Percentiles rank a stretch among this genome's conserved stretches.
Conservation (phyloP, 1,140 invertebrate species). For the Drosophila kohkoa region DNA sequence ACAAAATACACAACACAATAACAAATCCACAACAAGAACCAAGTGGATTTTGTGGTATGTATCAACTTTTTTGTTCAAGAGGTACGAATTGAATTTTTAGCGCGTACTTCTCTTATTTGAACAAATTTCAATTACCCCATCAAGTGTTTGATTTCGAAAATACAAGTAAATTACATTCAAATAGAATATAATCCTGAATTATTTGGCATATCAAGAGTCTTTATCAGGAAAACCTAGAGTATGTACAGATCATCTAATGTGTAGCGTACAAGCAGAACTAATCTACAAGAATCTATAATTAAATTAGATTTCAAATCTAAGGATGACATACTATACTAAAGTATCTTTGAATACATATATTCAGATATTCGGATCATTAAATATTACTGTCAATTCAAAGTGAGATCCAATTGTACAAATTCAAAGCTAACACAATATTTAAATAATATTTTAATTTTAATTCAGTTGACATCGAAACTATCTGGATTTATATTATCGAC, state of each 20-base stretch:
- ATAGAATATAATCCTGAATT: not conserved
- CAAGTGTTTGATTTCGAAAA: too few relatives aligned
- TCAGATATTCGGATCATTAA: too few relatives aligned
- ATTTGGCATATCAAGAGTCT: not conserved
- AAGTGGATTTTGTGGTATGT: conserved; percentile 44
- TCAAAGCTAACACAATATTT: too few relatives aligned
- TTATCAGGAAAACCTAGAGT: not conserved
- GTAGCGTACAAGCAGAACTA: not conserved
- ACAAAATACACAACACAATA: conserved; percentile 55
- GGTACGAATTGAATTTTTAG: conserved; percentile 13
- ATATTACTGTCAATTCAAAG: too few relatives aligned
- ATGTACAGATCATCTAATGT: not conserved
- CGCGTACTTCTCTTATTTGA: conserved; percentile 11
- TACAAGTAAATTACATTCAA: not conserved
- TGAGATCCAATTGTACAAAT: too few relatives aligned
- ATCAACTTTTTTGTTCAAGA: conserved; percentile 21
- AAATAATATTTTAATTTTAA: not conserved
- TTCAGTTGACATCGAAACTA: not conserved
- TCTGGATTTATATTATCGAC: not conserved
- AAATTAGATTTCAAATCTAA: not conserved
- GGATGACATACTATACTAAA: not conserved
- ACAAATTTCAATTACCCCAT: too few relatives aligned
- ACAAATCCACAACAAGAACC: conserved; percentile 57
- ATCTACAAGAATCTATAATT: not conserved
- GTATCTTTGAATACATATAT: not conserved